A percentile compares a stretch with the other conserved stretches of the same genome.
Conservation (phyloP, 2,888 invertebrate species). For the Danaus chrysippus region DNA sequence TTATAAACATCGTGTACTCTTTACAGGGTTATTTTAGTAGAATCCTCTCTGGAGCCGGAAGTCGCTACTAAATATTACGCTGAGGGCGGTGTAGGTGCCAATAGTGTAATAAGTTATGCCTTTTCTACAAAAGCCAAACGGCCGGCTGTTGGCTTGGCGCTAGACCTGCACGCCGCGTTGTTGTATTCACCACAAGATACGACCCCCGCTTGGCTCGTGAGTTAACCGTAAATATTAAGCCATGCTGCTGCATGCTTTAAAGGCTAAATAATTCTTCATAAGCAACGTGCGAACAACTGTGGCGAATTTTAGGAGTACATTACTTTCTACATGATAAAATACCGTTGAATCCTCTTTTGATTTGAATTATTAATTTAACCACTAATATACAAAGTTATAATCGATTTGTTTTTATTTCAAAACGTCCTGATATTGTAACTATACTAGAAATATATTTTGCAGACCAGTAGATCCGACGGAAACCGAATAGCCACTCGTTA, state of each 20-base stretch:
- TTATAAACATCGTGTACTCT: conserved; percentile 6
- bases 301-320: neutral
- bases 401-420: too few relatives aligned
- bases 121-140: conserved; percentile 41
- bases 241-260: conserved; percentile 21
- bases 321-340: conserved; percentile 1
- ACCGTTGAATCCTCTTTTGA: too few relatives aligned
- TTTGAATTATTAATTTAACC: too few relatives aligned
- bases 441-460: conserved; percentile 29
- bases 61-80: conserved; percentile 53
- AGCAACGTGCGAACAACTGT: conserved; percentile 5
- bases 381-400: too few relatives aligned
- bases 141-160: conserved; percentile 49
- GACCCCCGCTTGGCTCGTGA: conserved; percentile 59
- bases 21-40: conserved; percentile 58
- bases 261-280: conserved; percentile 30
- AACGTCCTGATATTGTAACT: neutral
- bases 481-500: conserved; percentile 79
- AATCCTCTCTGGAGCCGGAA: conserved; percentile 46
- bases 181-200: conserved; percentile 50
- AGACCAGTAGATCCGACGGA: conserved; percentile 53
- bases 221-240: conserved; percentile 33
- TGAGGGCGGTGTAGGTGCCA: conserved; percentile 54
- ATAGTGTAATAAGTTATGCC: conserved; percentile 55
- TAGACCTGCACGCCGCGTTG: conserved; percentile 51